Evolutionary conservation across 1,140 invertebrate genomes (phyloP).

Genomic region (Whitmania pigra): DNA sequence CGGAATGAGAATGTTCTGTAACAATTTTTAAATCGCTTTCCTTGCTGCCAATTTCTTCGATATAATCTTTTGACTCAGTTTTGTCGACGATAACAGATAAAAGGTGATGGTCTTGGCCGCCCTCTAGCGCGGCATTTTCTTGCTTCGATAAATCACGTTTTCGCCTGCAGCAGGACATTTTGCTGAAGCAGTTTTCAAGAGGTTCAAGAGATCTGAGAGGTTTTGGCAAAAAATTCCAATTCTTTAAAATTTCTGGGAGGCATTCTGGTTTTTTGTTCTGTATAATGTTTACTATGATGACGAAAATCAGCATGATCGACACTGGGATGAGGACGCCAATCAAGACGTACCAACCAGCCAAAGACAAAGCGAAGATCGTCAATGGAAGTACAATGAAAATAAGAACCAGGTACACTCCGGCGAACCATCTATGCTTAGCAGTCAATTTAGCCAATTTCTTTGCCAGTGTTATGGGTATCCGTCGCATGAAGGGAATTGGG

Average conservation of each 20-base stretch:
- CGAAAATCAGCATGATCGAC: slow-evolving; percentile 26
- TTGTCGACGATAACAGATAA: too few species aligned
- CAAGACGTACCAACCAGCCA: slow-evolving; percentile 33
- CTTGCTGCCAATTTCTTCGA: too few species aligned
- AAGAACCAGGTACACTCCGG: slow-evolving; percentile 46
- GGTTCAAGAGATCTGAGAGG: slow-evolving; percentile 20
- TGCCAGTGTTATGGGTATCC: slow-evolving; percentile 46
- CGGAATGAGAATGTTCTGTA: too few species aligned
- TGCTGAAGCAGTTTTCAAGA: slow-evolving; percentile 14
- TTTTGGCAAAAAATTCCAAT: slow-evolving; percentile 20
- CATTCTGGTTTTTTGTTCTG: slow-evolving; percentile 13
- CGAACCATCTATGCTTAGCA: slow-evolving; percentile 50
- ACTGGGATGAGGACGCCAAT: slow-evolving; percentile 29
- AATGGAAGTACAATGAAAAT: slow-evolving; percentile 48
- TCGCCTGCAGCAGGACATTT: background rate
- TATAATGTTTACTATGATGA: slow-evolving; percentile 31
- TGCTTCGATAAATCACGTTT: too few species aligned
- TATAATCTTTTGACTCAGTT: too few species aligned
- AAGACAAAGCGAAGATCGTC: slow-evolving; percentile 42
- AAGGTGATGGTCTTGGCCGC: too few species aligned
- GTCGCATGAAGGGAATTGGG: slow-evolving; percentile 46
- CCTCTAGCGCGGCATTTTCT: too few species aligned
- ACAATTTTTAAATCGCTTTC: too few species aligned
- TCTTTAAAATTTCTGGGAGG: slow-evolving; percentile 16
- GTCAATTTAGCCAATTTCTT: slow-evolving; percentile 46